A percentile compares a stretch with the other conserved stretches of the same genome.
phyloP scores from a whole-genome alignment of 2,113 vertebrate genomes.

The Steatornis caripensis region DNA sequence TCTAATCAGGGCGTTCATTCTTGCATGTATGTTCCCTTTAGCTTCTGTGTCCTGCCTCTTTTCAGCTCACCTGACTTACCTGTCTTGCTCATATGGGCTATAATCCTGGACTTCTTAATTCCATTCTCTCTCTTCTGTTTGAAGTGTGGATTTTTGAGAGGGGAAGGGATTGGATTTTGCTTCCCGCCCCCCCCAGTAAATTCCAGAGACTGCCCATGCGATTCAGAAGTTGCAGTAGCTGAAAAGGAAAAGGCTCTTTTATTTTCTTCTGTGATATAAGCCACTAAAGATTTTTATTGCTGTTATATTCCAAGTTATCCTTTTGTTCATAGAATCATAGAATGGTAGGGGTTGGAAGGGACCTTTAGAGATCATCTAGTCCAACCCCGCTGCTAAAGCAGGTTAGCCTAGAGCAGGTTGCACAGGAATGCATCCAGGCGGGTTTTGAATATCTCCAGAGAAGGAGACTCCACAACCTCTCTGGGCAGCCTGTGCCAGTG shows the following conservation, averaged over 20 bases:
- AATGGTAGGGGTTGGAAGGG: too few species aligned
- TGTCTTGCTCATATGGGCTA: neutral
- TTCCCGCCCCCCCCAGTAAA: neutral
- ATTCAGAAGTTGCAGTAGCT: neutral
- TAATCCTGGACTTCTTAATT: neutral
- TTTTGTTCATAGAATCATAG: too few species aligned
- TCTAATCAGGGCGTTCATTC: neutral
- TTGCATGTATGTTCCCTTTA: neutral
- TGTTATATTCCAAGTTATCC: rapidly evolving
- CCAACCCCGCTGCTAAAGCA: too few species aligned
- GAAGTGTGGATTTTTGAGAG: neutral
- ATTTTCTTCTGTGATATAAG: neutral
- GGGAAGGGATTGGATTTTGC: neutral
- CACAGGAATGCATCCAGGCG: too few species aligned
- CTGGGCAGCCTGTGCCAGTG: too few species aligned
- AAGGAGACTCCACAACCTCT: too few species aligned
- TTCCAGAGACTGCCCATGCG: neutral
- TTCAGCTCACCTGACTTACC: neutral
- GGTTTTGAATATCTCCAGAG: too few species aligned
- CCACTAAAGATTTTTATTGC: neutral
- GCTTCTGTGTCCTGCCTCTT: neutral
- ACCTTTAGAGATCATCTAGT: too few species aligned
- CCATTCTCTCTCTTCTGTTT: neutral
- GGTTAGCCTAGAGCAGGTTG: too few species aligned
- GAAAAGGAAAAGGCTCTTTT: neutral